Conservation (phyloP, 2,888 invertebrate species). For the Lampropteryx suffumata region DNA sequence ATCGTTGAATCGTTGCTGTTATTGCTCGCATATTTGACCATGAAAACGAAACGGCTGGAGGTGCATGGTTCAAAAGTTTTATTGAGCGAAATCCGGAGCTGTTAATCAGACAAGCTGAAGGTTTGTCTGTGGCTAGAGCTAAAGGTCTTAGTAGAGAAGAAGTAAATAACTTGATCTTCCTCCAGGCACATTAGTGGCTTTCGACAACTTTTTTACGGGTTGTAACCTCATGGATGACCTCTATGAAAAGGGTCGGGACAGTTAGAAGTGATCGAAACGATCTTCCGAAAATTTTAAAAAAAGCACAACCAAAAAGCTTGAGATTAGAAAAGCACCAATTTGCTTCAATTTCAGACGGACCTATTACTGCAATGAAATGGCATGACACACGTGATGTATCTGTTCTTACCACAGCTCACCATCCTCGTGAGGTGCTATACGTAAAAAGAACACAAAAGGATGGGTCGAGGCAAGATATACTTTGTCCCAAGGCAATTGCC, state of each 20-base stretch:
- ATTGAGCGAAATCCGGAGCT: too few species aligned
- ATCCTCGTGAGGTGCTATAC: conserved; percentile 29
- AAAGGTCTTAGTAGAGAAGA: too few species aligned
- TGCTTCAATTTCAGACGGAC: conserved; percentile 38
- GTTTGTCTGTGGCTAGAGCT: too few species aligned
- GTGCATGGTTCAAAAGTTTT: too few species aligned
- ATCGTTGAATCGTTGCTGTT: too few species aligned
- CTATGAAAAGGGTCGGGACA: too few species aligned
- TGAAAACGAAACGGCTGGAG: too few species aligned
- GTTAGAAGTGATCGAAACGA: conserved; percentile 26
- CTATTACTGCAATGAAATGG: conserved; percentile 35
- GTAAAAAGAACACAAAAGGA: conserved; percentile 46
- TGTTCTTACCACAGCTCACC: conserved; percentile 38
- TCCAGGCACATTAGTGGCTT: too few species aligned
- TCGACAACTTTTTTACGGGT: conserved; percentile 33
- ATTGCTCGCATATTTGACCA: too few species aligned
- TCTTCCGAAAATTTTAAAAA: conserved; percentile 38
- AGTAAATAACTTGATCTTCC: too few species aligned
- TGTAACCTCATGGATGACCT: too few species aligned
- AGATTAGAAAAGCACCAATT: conserved; percentile 40
- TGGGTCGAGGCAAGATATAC: conserved; percentile 40
- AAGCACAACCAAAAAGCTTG: conserved; percentile 30
- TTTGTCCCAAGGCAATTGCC: conserved; percentile 45
- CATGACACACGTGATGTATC: conserved; percentile 24
- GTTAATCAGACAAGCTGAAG: too few species aligned